Base-by-base conservation (phyloP, 2,113 vertebrate species). In the Copsychus sechellarum region DNA sequence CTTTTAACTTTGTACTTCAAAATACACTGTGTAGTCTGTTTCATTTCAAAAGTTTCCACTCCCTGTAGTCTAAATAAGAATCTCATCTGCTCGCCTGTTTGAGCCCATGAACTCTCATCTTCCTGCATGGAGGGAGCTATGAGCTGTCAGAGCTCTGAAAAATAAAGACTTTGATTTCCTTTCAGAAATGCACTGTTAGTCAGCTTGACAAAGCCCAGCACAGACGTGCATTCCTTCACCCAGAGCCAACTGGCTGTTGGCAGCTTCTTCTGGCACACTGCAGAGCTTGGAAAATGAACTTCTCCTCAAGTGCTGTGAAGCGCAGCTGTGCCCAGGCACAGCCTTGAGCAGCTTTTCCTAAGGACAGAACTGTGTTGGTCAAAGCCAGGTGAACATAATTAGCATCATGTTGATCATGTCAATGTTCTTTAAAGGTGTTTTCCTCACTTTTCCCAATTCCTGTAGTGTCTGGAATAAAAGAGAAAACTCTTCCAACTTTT, bases 1-100 rank as follows among this genome's bases (percentile, higher is more conserved):
- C 69, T 86, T 88, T 69, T 65, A 61, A 57, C 34, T 89, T 73
- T 48, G 45, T 65, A 8, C 51, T 88, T 95, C 42, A 76, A 93
- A 94, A 86, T 45, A 45, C 17, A 11, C 12, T 12, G 4, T 43
- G 77, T 40, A 50, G 29, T 43, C 54, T 70, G 6, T 61, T 89
- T 89, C 77, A 84, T 86, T 66, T 81, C 45, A 43, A 20, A 88
- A 83, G 36, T 65, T 93, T 88, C 50, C 45, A 70, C 22, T 83
- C 67, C 28, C 58, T 78, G 60, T 60, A 69, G 81, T 76, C 50
- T 88, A 92, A 88, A 42, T 60, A 65, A 80, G 62, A 76, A 92
- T 82, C 43, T 80, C 54, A 84, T 78, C 77, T 5, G 0, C 69
- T 87, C 0, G 1, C 40, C 64, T 78, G n/a, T 57, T 78, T 28